Evolutionary conservation across 2,888 invertebrate genomes (phyloP).

Genomic region (Cerastis rubricosa): DNA sequence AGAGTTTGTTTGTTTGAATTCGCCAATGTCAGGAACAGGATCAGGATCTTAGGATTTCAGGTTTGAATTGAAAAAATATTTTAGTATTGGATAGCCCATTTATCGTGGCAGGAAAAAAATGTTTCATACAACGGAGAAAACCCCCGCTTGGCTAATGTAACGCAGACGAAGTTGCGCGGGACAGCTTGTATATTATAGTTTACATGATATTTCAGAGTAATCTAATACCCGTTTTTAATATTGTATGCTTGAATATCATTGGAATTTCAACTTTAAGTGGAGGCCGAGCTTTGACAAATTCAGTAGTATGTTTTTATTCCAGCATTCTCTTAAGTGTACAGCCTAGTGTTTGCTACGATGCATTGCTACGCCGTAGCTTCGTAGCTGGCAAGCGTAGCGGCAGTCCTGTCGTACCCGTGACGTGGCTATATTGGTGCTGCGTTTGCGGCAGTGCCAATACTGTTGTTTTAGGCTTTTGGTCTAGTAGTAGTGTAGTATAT

Average conservation of each 20-base stretch:
- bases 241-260: not conserved
- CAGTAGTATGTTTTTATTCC: not conserved
- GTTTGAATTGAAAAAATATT: too few species aligned
- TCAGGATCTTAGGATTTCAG: too few species aligned
- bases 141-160: too few species aligned
- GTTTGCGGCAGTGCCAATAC: not conserved
- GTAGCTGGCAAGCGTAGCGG: conserved; percentile 16
- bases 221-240: not conserved
- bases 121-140: too few species aligned
- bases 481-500: too few species aligned
- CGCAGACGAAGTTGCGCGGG: too few species aligned
- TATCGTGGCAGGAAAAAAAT: too few species aligned
- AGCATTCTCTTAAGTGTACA: not conserved
- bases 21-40: too few species aligned
- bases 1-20: too few species aligned
- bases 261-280: not conserved
- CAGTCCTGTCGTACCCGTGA: not conserved
- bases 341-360: conserved; percentile 2
- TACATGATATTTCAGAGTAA: not conserved
- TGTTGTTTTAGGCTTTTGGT: not conserved
- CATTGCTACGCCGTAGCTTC: conserved; percentile 26
- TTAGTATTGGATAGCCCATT: too few species aligned
- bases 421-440: not conserved
- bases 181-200: not conserved
- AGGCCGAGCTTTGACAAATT: not conserved